Conservation (phyloP, 2,797 vertebrate genomes). For the Atherinosoma microstoma region DNA sequence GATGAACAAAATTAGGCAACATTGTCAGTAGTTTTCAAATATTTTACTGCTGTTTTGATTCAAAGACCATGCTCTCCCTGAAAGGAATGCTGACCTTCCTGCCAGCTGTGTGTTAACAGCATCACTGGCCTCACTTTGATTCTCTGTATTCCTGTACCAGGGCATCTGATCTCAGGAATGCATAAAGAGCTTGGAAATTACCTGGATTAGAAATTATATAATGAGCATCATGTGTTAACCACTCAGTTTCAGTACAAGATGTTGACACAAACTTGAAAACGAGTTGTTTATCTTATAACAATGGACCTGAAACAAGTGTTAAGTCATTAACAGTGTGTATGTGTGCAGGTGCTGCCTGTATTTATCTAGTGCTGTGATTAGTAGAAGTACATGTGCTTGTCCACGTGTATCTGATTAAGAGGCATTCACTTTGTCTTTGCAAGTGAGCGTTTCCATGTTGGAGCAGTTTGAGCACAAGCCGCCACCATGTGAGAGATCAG, state of each 20-base stretch:
- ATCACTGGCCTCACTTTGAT: slow-evolving; percentile 35
- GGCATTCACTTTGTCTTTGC: slow-evolving; percentile 33
- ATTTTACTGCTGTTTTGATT: slow-evolving; percentile 28
- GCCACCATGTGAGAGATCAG: slow-evolving; percentile 12
- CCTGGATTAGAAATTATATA: slow-evolving; percentile 67
- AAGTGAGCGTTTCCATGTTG: slow-evolving; percentile 6
- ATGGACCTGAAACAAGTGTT: slow-evolving; percentile 5
- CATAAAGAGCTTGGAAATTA: slow-evolving; percentile 67
- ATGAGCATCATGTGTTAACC: slow-evolving; percentile 50
- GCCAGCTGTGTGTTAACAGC: slow-evolving; percentile 49
- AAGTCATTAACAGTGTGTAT: background rate
- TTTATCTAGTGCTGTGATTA: slow-evolving; percentile 15
- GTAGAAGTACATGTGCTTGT: slow-evolving; percentile 22
- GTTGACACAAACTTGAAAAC: slow-evolving; percentile 13
- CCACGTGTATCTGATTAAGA: slow-evolving; percentile 49
- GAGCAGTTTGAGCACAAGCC: slow-evolving; percentile 7
- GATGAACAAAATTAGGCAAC: slow-evolving; percentile 36
- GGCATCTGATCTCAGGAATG: slow-evolving; percentile 64
- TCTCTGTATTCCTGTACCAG: slow-evolving; percentile 48
- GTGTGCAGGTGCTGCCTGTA: slow-evolving; percentile 3
- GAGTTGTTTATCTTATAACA: slow-evolving; percentile 18
- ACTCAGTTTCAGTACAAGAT: slow-evolving; percentile 39
- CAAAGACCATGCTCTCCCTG: slow-evolving; percentile 30
- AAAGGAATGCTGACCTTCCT: slow-evolving; percentile 48
- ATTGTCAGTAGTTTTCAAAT: slow-evolving; percentile 28